A percentile compares a stretch with the other conserved stretches of the same genome.
These are phyloP conservation scores for Papilio helenus DNA, from an alignment of 1,140 invertebrate genomes.

Conservation along the genomic window DNA sequence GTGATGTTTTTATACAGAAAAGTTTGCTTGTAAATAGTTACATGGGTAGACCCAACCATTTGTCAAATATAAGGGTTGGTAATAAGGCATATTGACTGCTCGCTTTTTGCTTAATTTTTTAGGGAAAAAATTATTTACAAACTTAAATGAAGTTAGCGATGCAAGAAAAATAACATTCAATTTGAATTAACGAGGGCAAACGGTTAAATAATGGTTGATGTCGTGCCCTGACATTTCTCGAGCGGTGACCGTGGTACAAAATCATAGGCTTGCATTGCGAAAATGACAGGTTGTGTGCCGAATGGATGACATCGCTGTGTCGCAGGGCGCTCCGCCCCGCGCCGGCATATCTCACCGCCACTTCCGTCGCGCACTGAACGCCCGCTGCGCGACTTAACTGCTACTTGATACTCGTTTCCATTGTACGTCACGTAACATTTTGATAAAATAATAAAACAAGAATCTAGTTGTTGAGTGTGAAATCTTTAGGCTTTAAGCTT, in stretches of 20 bases:
- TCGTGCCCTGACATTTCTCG: conserved; percentile 59
- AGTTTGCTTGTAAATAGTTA: too few species aligned
- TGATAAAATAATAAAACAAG: neutral
- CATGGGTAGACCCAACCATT: too few species aligned
- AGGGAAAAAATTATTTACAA: neutral
- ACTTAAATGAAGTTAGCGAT: neutral
- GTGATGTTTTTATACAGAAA: too few species aligned
- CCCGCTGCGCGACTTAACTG: conserved; percentile 48
- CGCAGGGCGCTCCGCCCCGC: conserved; percentile 46
- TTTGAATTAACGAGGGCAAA: conserved; percentile 22
- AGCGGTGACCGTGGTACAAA: conserved; percentile 51
- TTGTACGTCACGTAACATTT: conserved; percentile 33
- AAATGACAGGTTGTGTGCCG: conserved; percentile 53
- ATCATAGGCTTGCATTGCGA: conserved; percentile 51
- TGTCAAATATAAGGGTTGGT: too few species aligned
- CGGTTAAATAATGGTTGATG: conserved; percentile 31
- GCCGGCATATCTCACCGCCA: conserved; percentile 52
- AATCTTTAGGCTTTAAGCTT: neutral
- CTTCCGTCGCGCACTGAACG: conserved; percentile 54
- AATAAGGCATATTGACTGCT: too few species aligned
- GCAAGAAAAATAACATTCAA: conserved; percentile 11
- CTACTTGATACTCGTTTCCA: conserved; percentile 47
- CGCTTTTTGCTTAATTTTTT: too few species aligned
- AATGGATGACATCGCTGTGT: conserved; percentile 33
- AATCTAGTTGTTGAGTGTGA: neutral